Evolutionary conservation across 2,797 vertebrate genomes (phyloP), one percentile per base, ranked within the genome.

Genomic region (Gymnothorax javanicus): DNA sequence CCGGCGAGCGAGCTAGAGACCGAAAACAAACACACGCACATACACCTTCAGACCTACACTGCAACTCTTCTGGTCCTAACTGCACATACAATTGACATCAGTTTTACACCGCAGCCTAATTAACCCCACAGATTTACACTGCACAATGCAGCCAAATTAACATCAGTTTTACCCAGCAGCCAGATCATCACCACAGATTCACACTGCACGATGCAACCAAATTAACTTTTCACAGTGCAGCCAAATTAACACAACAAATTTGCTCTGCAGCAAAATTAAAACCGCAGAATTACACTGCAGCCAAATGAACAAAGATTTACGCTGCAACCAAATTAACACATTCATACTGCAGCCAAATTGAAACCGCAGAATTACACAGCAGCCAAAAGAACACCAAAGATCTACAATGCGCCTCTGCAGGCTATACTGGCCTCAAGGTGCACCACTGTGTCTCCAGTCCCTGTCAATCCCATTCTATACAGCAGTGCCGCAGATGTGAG

Each of bases 1-100:
- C 91, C 93, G 93, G 71, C 89, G 96, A 88, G 98, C 98, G 84
- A 99, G 95, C 98, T 99, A 89, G 86, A 92, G 92, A 87, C 92
- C 93, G 60, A 88, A 85, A 52, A 71, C 90, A 23, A 90, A 43
- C 0, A 23, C 50, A 75, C 4, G 50, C n/a, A 83, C 52, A 27
- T 12, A 52, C 23, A 69, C 25, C 25, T 7, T 73, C 25, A 73
- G 17, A 64, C 27, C 83, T 23, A 2, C 33, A 69, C 33, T 43
- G 33, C 33, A 43, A 43, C 33, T 43, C 1, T 43, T 43, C 33
- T 43, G 33, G 33, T 43, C 33, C 33, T 2, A 43, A 43, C 33
- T 43, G 33, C 33, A 43, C n/a, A n/a, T n/a, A n/a, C 33, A 43
- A 43, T 2, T 43, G 33, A 43, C 33, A n/a, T n/a, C n/a, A 43